These are phyloP conservation scores for Silurus meridionalis DNA, from an alignment of 2,113 vertebrate genomes.

Conservation along the genomic window DNA sequence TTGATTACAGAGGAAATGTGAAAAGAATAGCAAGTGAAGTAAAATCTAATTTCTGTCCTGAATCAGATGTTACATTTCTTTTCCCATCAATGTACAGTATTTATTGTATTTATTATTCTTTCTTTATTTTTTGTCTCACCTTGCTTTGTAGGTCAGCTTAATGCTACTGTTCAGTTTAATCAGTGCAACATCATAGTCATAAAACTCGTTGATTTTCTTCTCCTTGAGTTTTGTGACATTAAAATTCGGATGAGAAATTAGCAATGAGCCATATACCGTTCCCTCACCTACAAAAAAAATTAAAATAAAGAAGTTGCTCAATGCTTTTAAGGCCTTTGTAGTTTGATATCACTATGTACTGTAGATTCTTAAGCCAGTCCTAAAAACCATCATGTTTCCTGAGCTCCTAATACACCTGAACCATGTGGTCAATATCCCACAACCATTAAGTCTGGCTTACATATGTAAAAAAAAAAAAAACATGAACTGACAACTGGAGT, in stretches of 20 bases:
- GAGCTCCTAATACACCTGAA: not conserved
- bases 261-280: fast-evolving
- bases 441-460: not conserved
- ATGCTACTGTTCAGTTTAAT: constrained; percentile 66
- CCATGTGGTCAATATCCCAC: not conserved
- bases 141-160: constrained; percentile 56
- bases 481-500: not conserved
- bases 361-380: not conserved
- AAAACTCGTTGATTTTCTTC: constrained; percentile 77
- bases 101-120: not conserved
- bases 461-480: not conserved
- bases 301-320: not conserved
- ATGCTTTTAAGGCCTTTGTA: not conserved
- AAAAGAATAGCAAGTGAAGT: not conserved
- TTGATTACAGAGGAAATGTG: not conserved
- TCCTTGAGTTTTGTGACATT: constrained; percentile 58
- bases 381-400: not conserved
- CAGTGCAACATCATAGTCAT: constrained; percentile 84
- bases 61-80: not conserved
- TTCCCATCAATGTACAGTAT: not conserved
- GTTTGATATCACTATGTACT: not conserved
- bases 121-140: constrained; percentile 63
- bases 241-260: constrained; percentile 73
- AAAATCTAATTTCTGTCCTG: not conserved
- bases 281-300: constrained; percentile 38